These are phyloP conservation scores for Mayetiola destructor DNA, from an alignment of 2,888 invertebrate genomes.

Conservation along the genomic window DNA sequence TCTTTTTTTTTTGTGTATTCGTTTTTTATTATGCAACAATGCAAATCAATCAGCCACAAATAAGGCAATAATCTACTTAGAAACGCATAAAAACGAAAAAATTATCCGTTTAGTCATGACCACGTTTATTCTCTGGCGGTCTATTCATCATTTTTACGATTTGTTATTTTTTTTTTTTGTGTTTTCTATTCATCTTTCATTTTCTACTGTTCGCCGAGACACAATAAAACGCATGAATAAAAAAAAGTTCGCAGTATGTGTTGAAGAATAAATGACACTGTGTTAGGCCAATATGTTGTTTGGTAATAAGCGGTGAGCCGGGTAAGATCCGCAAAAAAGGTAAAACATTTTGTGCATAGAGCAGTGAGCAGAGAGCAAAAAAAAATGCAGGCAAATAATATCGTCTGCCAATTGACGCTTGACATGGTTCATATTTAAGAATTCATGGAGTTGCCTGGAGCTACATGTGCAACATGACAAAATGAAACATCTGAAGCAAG, in stretches of 20 bases:
- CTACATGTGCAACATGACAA: not conserved
- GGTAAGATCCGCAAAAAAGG: not conserved
- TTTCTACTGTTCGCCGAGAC: not conserved
- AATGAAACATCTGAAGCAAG: not conserved
- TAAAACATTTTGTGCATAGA: not conserved
- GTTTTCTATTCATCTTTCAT: not conserved
- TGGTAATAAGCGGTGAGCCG: no score
- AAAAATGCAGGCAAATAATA: not conserved
- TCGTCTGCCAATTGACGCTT: conserved; percentile 1
- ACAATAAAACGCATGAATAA: not conserved
- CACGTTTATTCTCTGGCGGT: not conserved
- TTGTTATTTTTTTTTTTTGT: no score
- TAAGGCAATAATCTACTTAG: conserved; percentile 11
- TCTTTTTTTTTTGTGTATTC: not conserved
- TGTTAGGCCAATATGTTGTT: not conserved
- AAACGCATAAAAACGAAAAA: not conserved
- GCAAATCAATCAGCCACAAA: conserved; percentile 12
- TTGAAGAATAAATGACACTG: not conserved
- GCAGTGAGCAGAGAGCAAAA: not conserved
- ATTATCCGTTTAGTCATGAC: not conserved
- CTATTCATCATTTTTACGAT: no score
- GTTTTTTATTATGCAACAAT: not conserved
- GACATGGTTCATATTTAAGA: no score
- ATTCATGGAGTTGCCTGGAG: not conserved
- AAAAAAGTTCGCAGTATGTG: conserved; percentile 4